phyloP scores from a whole-genome alignment of 2,113 vertebrate species.

The Vulpes lagopus region DNA sequence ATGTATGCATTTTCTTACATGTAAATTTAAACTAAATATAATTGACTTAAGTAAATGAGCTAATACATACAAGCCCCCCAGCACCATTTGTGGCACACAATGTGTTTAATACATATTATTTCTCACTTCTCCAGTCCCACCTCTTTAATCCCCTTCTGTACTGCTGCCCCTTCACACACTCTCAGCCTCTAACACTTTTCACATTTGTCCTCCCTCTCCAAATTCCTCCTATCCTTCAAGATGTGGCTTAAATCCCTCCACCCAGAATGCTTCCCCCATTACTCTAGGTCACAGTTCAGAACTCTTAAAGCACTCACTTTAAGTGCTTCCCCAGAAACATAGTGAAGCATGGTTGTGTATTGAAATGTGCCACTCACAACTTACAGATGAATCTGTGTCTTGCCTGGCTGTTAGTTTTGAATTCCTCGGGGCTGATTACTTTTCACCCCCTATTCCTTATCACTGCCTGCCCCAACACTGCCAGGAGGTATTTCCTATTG shows the following conservation, averaged over 20 bases:
- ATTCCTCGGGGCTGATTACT: background rate
- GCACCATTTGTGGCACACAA: background rate
- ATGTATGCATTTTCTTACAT: background rate
- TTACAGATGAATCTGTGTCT: background rate
- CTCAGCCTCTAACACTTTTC: background rate
- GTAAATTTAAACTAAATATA: constrained; percentile 41
- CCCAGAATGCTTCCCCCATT: background rate
- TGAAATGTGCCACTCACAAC: background rate
- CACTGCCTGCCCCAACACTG: background rate
- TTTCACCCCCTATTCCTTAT: background rate
- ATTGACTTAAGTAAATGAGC: constrained; percentile 10
- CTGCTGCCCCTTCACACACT: background rate
- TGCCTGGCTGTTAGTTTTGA: background rate
- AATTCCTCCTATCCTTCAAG: background rate
- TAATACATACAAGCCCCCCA: background rate
- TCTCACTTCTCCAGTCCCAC: background rate
- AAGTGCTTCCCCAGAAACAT: background rate
- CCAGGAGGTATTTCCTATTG: background rate
- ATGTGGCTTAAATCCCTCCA: background rate
- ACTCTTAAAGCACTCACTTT: background rate
- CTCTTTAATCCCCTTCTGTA: background rate
- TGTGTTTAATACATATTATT: background rate
- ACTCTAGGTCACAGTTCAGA: background rate
- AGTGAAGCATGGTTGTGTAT: background rate
- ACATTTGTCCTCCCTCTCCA: background rate